Conservation (phyloP, 1,140 invertebrate species). For the Bradynema listronoti region DNA sequence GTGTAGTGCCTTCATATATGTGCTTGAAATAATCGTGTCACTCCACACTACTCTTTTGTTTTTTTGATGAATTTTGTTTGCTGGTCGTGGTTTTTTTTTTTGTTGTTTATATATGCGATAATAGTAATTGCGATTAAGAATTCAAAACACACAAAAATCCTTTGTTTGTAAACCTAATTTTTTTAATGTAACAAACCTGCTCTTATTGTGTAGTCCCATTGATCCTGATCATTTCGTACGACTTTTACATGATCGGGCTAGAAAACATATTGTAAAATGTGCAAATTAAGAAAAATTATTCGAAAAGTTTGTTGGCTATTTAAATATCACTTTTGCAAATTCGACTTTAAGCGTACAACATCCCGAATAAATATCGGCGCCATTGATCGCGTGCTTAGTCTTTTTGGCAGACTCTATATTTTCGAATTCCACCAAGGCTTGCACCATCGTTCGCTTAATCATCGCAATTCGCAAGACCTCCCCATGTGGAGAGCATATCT, state of each 20-base stretch:
- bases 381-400: slow-evolving; percentile 87
- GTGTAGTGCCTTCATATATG: too few relatives aligned
- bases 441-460: slow-evolving; percentile 88
- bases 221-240: slow-evolving; percentile 91
- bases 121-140: too few relatives aligned
- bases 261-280: slow-evolving; percentile 60
- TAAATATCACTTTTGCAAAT: slow-evolving; percentile 79
- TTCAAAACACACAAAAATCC: too few relatives aligned
- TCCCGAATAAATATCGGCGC: slow-evolving; percentile 95
- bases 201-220: slow-evolving; percentile 88
- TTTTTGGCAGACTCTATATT: slow-evolving; percentile 62
- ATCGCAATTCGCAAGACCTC: slow-evolving; percentile 95
- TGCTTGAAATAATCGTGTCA: too few relatives aligned
- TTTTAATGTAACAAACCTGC: neutral
- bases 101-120: too few relatives aligned
- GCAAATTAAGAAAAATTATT: slow-evolving; percentile 24
- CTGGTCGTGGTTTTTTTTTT: too few relatives aligned
- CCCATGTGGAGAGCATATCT: slow-evolving; percentile 85
- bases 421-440: slow-evolving; percentile 58
- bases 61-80: too few relatives aligned
- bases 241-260: slow-evolving; percentile 93
- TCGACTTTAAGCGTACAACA: slow-evolving; percentile 98
- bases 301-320: slow-evolving; percentile 9
- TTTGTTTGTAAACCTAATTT: too few relatives aligned
- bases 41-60: too few relatives aligned